These are phyloP conservation scores for Megaceryle torquata DNA, from an alignment of 2,113 vertebrate species.

Conservation along the genomic window DNA sequence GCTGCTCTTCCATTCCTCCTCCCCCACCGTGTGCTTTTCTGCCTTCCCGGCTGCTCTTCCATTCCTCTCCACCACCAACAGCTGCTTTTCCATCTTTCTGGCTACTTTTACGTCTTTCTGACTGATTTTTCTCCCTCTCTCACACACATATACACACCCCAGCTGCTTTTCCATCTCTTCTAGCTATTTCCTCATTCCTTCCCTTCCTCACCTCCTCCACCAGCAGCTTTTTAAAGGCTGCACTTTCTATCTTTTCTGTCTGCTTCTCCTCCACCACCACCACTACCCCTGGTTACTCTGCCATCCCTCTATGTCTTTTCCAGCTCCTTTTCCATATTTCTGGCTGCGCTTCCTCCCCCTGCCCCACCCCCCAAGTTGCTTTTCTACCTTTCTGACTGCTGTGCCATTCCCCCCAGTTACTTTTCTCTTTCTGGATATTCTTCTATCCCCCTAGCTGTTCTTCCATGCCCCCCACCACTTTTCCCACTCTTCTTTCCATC, in stretches of 20 bases:
- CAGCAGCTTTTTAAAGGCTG: neutral
- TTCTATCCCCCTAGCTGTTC: neutral
- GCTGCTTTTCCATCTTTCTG: constrained; percentile 15
- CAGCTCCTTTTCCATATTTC: neutral
- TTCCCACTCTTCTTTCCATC: neutral
- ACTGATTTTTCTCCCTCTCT: neutral
- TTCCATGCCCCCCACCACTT: neutral
- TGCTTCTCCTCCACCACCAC: neutral
- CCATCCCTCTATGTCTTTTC: neutral
- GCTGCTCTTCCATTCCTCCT: neutral
- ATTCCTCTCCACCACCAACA: neutral
- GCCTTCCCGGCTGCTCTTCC: neutral
- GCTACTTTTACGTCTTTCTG: neutral
- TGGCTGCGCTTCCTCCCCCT: neutral
- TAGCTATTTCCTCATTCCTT: neutral
- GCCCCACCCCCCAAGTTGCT: neutral
- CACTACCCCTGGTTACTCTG: neutral
- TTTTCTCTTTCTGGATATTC: neutral
- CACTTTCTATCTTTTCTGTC: neutral
- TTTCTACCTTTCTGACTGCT: neutral
- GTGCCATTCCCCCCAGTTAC: neutral
- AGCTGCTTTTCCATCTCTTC: neutral
- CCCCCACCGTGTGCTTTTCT: neutral
- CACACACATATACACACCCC: neutral
- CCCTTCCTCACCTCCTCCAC: neutral